Evolutionary conservation across 2,888 invertebrate species (phyloP).

Genomic region (Dynastes hyllus): DNA sequence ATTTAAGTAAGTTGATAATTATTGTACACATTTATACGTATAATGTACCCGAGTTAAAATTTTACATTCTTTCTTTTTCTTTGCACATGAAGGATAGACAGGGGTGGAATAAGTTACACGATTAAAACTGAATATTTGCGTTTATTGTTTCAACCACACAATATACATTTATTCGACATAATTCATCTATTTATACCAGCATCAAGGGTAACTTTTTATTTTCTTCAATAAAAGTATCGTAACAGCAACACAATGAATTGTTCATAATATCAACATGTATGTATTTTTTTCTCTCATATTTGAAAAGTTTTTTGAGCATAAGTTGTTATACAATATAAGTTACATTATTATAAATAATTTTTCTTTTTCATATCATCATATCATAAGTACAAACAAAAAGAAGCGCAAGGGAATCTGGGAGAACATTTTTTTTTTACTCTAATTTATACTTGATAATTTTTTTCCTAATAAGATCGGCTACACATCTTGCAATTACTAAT

Average conservation of each 20-base stretch:
- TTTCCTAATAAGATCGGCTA: slow-evolving; percentile 65
- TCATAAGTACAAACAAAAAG: slow-evolving; percentile 50
- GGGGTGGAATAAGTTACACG: neutral
- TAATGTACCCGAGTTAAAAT: too few relatives aligned
- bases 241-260: slow-evolving; percentile 60
- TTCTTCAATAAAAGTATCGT: slow-evolving; percentile 55
- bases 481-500: slow-evolving; percentile 65
- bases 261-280: slow-evolving; percentile 49
- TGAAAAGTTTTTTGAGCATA: slow-evolving; percentile 56
- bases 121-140: slow-evolving; percentile 66
- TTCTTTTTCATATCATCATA: slow-evolving; percentile 21
- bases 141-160: slow-evolving; percentile 68
- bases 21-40: too few relatives aligned
- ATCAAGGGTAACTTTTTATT: slow-evolving; percentile 61
- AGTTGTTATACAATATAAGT: slow-evolving; percentile 57
- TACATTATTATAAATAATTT: slow-evolving; percentile 29
- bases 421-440: slow-evolving; percentile 64
- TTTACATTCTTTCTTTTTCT: too few relatives aligned
- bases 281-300: slow-evolving; percentile 12
- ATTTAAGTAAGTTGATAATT: too few relatives aligned
- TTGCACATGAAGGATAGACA: too few relatives aligned
- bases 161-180: slow-evolving; percentile 67
- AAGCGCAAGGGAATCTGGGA: slow-evolving; percentile 55
- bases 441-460: slow-evolving; percentile 62
- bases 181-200: slow-evolving; percentile 68